Evolutionary conservation across 1,140 invertebrate genomes (phyloP).

Genomic region (Halictus rubicundus): DNA sequence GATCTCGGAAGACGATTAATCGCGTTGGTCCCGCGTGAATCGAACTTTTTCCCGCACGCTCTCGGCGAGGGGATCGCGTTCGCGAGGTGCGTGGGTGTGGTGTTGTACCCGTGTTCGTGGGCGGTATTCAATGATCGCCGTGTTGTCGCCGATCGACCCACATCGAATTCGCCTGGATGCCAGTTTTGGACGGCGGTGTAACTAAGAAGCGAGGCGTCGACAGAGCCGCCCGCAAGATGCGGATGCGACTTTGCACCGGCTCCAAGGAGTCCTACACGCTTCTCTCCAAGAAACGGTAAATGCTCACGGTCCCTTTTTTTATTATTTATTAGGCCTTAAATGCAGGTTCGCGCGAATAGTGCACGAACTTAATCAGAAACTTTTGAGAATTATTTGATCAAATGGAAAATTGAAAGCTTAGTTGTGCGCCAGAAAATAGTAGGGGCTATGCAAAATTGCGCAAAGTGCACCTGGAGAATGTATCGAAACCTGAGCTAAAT

Average conservation of each 20-base stretch:
- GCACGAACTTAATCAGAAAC: no score
- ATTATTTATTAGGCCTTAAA: no score
- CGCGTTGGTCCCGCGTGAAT: conserved; percentile 29
- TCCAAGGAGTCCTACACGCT: conserved; percentile 76
- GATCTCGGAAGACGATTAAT: conserved; percentile 47
- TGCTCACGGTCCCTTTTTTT: neutral
- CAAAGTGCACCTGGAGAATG: no score
- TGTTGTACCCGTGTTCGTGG: neutral
- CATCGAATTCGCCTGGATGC: conserved; percentile 67
- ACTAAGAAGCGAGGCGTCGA: conserved; percentile 62
- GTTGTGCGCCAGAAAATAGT: no score
- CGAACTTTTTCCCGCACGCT: neutral
- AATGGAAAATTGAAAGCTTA: no score
- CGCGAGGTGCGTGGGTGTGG: conserved; percentile 8
- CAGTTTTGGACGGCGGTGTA: conserved; percentile 71
- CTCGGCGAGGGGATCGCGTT: neutral
- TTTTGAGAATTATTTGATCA: no score
- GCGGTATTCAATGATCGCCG: conserved; percentile 34
- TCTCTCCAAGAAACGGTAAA: conserved; percentile 75
- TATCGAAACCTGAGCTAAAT: no score
- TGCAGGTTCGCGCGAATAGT: no score
- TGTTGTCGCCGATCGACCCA: neutral
- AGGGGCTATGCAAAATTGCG: no score
- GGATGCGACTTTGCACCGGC: conserved; percentile 73
- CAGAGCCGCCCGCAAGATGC: conserved; percentile 72